A percentile compares a stretch with the other conserved stretches of the same genome.
Conservation (phyloP, 2,888 invertebrate species). For the Tubiluchus corallicola region DNA sequence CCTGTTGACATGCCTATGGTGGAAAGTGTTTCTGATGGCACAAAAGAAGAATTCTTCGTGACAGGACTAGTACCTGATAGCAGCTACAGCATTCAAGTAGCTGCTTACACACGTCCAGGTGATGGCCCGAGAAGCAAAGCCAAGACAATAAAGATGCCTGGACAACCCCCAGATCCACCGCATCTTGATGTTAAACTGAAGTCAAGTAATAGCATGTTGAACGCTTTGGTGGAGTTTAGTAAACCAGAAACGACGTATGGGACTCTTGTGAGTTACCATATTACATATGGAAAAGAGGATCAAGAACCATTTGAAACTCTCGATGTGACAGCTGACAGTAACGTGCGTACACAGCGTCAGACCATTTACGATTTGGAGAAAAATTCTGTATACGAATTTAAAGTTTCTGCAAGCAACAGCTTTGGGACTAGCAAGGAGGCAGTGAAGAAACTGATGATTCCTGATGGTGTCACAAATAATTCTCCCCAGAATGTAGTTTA, state of each 20-base stretch:
- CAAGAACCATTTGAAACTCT: no score
- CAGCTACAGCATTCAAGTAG: conserved; percentile 77
- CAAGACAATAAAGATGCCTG: conserved; percentile 69
- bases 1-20: not conserved
- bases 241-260: conserved; percentile 75
- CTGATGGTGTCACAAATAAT: conserved; percentile 69
- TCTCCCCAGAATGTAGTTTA: no score
- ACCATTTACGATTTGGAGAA: no score
- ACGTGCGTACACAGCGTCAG: no score
- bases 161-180: conserved; percentile 45
- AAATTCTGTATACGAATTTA: conserved; percentile 90
- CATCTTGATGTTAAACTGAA: conserved; percentile 43
- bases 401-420: conserved; percentile 84
- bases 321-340: no score
- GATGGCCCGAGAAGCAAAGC: conserved; percentile 82
- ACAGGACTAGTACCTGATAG: conserved; percentile 86
- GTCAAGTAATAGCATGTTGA: conserved; percentile 66
- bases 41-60: conserved; percentile 55
- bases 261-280: conserved; percentile 61
- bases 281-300: conserved; percentile 75
- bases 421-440: conserved; percentile 89
- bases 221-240: conserved; percentile 80
- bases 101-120: conserved; percentile 85
- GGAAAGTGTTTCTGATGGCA: no score
- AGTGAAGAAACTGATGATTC: conserved; percentile 72